These are phyloP conservation scores for Andrena fulva DNA, from an alignment of 2,888 invertebrate species.

Conservation along the genomic window DNA sequence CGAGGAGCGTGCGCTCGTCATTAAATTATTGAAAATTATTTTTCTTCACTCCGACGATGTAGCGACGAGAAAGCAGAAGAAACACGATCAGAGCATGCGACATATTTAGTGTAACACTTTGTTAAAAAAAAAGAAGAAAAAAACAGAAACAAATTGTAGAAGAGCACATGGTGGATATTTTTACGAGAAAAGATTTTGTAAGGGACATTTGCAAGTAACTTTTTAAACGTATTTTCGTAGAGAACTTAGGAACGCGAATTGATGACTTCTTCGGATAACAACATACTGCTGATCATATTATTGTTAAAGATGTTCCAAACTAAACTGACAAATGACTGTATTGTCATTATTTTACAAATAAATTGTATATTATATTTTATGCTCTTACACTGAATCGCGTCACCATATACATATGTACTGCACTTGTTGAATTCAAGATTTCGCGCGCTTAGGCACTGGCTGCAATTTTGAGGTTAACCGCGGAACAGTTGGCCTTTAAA, in stretches of 20 bases:
- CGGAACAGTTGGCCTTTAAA: neutral
- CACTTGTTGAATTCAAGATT: neutral
- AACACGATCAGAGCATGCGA: conserved; percentile 20
- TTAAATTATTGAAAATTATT: conserved; percentile 50
- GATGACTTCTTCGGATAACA: neutral
- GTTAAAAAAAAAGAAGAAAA: neutral
- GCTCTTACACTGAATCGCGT: neutral
- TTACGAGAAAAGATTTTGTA: conserved; percentile 5
- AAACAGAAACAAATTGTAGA: conserved; percentile 2
- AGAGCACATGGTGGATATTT: neutral
- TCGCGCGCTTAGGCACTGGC: neutral
- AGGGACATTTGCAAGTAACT: conserved; percentile 19
- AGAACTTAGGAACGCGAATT: too few species aligned
- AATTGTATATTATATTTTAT: neutral
- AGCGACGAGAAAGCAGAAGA: neutral
- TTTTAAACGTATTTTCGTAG: neutral
- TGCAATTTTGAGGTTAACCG: neutral
- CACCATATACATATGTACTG: neutral
- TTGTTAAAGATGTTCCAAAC: neutral
- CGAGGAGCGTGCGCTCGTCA: conserved; percentile 22
- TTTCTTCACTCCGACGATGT: conserved; percentile 31
- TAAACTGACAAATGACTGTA: neutral
- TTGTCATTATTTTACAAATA: neutral
- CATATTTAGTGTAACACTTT: conserved; percentile 36
- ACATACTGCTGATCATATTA: neutral